Base-by-base conservation (phyloP, 1,140 invertebrate genomes). In the Camponotus vicinus region DNA sequence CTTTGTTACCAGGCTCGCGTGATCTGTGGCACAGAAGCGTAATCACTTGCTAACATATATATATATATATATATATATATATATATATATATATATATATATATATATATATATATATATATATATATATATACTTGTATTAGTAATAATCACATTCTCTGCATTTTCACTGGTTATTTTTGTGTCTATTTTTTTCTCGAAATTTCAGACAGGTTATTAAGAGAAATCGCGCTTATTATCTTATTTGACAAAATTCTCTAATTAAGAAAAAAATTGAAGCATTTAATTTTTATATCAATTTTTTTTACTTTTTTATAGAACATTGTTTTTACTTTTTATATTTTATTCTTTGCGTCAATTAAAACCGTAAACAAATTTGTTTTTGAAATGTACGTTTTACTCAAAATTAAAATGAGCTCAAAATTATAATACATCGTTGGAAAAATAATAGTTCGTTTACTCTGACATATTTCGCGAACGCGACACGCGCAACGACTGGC, bases 11-110 rank as follows among this genome's bases (percentile, higher is more conserved):
- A 37, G 64, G 66, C 18, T 76, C 45, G 61, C 82, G 73, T 78
- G 73, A 85, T 76, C 80, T 84, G 80, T 76, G 69, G 70, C 70
- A 13, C 80, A 32, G 59, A 84, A 84, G 3, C 34, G 32, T 49
- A 73, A 27, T 37, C 21, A 34, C 42, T 52, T 32, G 21, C 52
- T 18, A 34, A 55, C 3, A 4, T 45, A 21, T 34, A 27, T 0
- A 79, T 52, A 34, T 73, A 37, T 0, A 79, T 52, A 34, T 73
- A 37, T 0, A 79, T 52, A 34, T 73, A 37, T 0, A 79, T 52
- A 34, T 73, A 37, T 0, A 79, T 52, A 34, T 73, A 37, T 0
- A 79, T 52, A 34, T 73, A 37, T 0, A 79, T 52, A 34, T 73
- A 37, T 0, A 79, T 52, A 34, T 73, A 37, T 0, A 79, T 52